Evolutionary conservation across 2,797 vertebrate species (phyloP).

Genomic region (Acrocephalus scirpaceus): DNA sequence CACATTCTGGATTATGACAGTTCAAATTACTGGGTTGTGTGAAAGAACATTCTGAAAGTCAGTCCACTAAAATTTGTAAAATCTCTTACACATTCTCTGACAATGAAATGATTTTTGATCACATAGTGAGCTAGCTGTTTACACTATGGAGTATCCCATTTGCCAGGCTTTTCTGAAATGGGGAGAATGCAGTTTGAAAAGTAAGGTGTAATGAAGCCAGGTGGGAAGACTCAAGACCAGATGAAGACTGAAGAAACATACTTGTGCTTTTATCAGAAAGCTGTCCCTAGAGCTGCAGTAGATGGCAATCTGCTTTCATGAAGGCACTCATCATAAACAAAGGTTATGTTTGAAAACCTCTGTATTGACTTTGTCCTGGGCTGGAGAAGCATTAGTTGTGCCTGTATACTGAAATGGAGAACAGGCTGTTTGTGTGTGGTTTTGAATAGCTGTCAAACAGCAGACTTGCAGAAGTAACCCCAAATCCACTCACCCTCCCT

Average conservation of each 20-base stretch:
- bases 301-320: neutral
- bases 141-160: neutral
- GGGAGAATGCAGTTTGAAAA: neutral
- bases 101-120: neutral
- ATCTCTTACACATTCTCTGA: neutral
- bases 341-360: neutral
- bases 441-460: neutral
- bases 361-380: neutral
- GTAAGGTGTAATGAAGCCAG: neutral
- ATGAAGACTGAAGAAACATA: neutral
- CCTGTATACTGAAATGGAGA: neutral
- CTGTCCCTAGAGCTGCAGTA: neutral
- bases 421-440: neutral
- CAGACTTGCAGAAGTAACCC: neutral
- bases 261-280: neutral
- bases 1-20: neutral
- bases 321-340: neutral
- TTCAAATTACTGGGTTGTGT: neutral
- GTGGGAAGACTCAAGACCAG: neutral
- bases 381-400: neutral
- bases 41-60: neutral
- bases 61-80: neutral
- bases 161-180: neutral
- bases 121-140: neutral
- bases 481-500: neutral